These are phyloP conservation scores for Notocelia uddmanniana DNA, from an alignment of 2,888 invertebrate species.

Conservation along the genomic window DNA sequence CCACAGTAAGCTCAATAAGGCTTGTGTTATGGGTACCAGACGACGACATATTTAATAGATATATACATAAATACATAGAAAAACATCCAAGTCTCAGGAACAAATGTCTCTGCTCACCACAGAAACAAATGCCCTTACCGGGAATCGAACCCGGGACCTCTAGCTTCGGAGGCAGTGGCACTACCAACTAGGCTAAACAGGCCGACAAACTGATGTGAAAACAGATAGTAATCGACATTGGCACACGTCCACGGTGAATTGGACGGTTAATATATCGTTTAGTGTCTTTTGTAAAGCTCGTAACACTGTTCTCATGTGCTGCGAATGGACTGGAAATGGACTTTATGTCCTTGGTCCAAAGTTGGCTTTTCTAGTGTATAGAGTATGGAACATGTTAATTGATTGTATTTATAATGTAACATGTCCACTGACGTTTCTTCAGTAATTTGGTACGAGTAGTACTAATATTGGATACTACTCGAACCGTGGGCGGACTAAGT, in stretches of 20 bases:
- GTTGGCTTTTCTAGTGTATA: background rate
- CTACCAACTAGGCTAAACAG: no score
- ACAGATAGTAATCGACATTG: slow-evolving; percentile 20
- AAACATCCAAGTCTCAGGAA: no score
- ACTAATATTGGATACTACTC: background rate
- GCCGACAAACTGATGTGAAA: no score
- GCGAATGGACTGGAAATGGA: background rate
- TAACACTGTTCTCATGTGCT: background rate
- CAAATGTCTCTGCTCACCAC: no score
- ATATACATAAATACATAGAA: no score
- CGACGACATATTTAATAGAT: no score
- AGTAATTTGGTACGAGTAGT: background rate
- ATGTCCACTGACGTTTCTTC: background rate
- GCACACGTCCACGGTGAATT: slow-evolving; percentile 24
- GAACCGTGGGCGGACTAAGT: background rate
- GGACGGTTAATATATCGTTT: slow-evolving; percentile 10
- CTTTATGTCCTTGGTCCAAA: background rate
- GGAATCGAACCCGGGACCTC: no score
- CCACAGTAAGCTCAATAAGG: no score
- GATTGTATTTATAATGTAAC: background rate
- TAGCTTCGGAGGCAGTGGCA: no score
- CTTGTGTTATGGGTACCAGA: no score
- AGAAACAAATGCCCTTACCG: no score
- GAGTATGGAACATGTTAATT: background rate
- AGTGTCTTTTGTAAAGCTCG: background rate